Percentiles rank a stretch among this genome's conserved stretches.
These are phyloP conservation scores for Poeciliopsis gracilis DNA, from an alignment of 2,797 vertebrate species.

Conservation along the genomic window DNA sequence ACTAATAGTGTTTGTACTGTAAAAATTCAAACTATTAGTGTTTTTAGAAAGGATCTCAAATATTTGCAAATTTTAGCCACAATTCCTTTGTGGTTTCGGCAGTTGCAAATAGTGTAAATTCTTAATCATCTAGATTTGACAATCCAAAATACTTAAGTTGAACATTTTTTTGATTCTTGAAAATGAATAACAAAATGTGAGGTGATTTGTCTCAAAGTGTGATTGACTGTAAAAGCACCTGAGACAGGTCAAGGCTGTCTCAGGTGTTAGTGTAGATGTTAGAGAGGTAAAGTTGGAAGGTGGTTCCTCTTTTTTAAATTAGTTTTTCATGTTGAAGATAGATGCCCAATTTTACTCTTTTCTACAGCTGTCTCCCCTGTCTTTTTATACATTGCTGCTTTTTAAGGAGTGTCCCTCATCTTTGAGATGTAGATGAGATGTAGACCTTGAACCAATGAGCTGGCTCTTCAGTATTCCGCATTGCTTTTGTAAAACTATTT, in stretches of 20 bases:
- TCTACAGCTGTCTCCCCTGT: background rate
- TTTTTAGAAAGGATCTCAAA: background rate
- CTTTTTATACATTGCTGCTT: background rate
- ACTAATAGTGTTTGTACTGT: background rate
- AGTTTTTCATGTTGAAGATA: background rate
- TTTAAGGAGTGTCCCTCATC: background rate
- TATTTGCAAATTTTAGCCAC: background rate
- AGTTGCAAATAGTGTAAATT: background rate
- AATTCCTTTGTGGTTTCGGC: background rate
- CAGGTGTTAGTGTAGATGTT: background rate
- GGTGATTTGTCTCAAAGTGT: background rate
- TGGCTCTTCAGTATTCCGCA: background rate
- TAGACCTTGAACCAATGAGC: background rate
- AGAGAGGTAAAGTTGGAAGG: background rate
- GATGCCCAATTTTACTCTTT: background rate
- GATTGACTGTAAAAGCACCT: background rate
- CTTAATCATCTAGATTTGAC: background rate
- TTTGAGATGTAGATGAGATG: background rate
- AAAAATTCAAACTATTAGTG: background rate
- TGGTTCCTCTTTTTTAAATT: background rate
- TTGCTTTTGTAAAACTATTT: background rate
- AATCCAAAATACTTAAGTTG: background rate
- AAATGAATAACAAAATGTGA: background rate
- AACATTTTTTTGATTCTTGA: background rate
- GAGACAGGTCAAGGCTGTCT: background rate